phyloP scores from a whole-genome alignment of 2,113 vertebrate species.

The Aix galericulata region DNA sequence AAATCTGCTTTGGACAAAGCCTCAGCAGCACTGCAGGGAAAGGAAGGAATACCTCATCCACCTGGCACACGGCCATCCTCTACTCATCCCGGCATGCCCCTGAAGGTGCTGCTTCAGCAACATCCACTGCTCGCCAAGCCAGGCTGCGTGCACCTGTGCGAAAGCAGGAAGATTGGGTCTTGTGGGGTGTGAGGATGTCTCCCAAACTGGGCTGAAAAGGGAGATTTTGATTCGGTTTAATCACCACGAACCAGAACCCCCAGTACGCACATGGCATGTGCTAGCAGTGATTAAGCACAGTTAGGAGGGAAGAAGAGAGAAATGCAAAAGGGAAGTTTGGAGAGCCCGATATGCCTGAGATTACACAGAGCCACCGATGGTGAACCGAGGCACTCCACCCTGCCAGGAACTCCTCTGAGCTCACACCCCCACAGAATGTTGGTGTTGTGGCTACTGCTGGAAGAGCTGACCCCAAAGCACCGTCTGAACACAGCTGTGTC shows the following conservation, averaged over 20 bases:
- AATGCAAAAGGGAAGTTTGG: neutral
- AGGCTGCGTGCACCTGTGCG: neutral
- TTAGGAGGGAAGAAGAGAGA: neutral
- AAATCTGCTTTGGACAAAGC: neutral
- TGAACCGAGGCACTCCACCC: neutral
- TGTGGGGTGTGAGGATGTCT: neutral
- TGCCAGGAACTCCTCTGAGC: neutral
- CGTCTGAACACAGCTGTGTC: neutral
- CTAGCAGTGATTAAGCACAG: neutral
- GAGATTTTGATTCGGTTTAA: neutral
- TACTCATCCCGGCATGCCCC: neutral
- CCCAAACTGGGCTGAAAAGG: neutral
- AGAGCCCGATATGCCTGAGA: neutral
- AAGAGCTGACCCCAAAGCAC: neutral
- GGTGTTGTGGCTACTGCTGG: neutral
- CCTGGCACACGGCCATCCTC: neutral
- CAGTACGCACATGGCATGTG: neutral
- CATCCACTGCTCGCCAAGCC: neutral
- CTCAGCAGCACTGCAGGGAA: neutral
- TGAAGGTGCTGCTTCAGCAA: neutral
- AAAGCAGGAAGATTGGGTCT: neutral
- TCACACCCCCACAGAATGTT: fast-evolving
- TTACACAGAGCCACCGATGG: fast-evolving
- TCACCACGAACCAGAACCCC: neutral
- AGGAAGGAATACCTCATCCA: neutral